Base-by-base conservation (phyloP, 2,113 vertebrate genomes). In the Clarias magur region DNA sequence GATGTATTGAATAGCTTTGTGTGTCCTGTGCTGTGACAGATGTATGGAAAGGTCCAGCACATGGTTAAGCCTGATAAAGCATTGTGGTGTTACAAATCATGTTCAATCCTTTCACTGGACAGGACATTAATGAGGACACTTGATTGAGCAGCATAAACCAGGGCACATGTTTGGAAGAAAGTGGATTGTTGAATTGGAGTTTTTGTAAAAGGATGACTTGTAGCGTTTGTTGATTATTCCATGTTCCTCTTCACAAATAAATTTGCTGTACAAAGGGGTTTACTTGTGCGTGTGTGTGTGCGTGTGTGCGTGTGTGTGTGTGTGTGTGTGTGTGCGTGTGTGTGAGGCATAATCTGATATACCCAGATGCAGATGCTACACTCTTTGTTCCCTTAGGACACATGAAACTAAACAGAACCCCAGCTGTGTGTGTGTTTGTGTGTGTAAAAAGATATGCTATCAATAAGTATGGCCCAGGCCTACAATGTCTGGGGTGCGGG, bases 291-390 rank as follows among this genome's bases (percentile, higher is more conserved):
- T 38, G 0, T 72, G 3, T 72, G 30, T 72, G 67, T 70, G n/a
- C 34, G 67, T 34, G 65, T 68, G n/a, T n/a, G 12, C 54, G 23
- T 76, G 42, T 54, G 19, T 53, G 21, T 48, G 11, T 78, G n/a
- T 48, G 38, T 25, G 21, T 17, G 23, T 78, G 23, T 7, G 4
- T 1, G 38, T 12, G 8, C 59, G 25, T 62, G 56, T 76, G 34
- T 30, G 10, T 60, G 34, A 54, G 80, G 67, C 30, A 62, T 86
- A 89, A 88, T 89, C 54, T 83, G 72, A 88, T 84, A 79, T 84
- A 48, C 57, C 56, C 57, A 57, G 86, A 84, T 72, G 68, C 80
- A 80, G 57, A 88, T 86, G 73, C 42, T 83, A 82, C 60, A 63
- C 6, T 86, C 27, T 54, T 4, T 63, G 54, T 38, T 89, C 89